phyloP scores from a whole-genome alignment of 2,113 vertebrate genomes.

The Pimephales promelas region DNA sequence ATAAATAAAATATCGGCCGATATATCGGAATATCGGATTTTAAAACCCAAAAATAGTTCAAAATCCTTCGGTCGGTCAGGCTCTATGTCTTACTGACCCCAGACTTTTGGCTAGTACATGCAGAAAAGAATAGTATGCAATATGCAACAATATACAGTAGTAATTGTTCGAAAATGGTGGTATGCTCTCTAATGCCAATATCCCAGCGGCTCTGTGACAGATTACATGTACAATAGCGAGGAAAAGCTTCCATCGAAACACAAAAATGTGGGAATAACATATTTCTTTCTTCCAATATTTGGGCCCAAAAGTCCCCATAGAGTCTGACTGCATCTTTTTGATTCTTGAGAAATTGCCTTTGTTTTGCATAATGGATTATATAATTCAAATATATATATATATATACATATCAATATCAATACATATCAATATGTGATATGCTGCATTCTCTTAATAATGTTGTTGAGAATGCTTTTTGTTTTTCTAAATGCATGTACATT shows the following conservation, averaged over 20 bases:
- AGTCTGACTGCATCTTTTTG: conserved; percentile 31
- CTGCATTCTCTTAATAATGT: neutral
- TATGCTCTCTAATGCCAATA: neutral
- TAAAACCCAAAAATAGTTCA: too few relatives aligned
- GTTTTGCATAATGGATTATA: conserved; percentile 55
- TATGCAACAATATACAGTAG: too few relatives aligned
- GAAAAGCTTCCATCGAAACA: neutral
- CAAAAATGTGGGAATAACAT: neutral
- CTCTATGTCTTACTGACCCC: too few relatives aligned
- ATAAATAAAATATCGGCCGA: too few relatives aligned
- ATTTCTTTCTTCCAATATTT: neutral
- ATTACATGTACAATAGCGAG: neutral
- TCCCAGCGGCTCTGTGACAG: neutral
- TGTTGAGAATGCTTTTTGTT: neutral
- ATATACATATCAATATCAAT: too few relatives aligned
- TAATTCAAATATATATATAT: too few relatives aligned
- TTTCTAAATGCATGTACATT: conserved; percentile 6
- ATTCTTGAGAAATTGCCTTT: neutral
- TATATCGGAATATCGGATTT: too few relatives aligned
- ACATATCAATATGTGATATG: too few relatives aligned
- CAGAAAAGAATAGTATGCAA: too few relatives aligned
- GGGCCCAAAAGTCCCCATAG: neutral
- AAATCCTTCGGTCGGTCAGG: too few relatives aligned
- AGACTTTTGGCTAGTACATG: too few relatives aligned
- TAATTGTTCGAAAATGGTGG: too few relatives aligned